Percentiles rank a stretch among this genome's conserved stretches.
Conservation (phyloP, 1,140 invertebrate genomes). For the Cyclina sinensis region DNA sequence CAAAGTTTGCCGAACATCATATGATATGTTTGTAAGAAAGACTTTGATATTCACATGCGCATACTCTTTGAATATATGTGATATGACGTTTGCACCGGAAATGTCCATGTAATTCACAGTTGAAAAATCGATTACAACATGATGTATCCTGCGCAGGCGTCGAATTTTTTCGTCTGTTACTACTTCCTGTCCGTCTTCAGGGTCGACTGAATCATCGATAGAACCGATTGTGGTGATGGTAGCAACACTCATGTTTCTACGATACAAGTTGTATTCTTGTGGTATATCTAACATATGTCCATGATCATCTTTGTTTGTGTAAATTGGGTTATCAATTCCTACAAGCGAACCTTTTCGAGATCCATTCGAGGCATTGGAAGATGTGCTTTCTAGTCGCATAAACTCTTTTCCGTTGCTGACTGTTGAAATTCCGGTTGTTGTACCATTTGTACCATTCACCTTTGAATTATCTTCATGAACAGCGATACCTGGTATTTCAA, state of each 20-base stretch:
- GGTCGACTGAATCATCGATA: constrained; percentile 79
- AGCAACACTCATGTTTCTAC: constrained; percentile 65
- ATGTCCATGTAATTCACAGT: constrained; percentile 86
- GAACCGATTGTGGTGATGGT: constrained; percentile 74
- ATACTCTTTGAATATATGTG: constrained; percentile 82
- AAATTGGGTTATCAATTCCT: constrained; percentile 50
- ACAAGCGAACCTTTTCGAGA: constrained; percentile 24
- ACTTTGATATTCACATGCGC: constrained; percentile 82
- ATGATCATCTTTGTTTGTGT: constrained; percentile 20
- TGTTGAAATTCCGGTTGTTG: background rate
- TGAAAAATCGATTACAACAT: constrained; percentile 86
- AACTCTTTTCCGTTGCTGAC: constrained; percentile 43
- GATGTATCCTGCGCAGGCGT: constrained; percentile 80
- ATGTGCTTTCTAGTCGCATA: constrained; percentile 38
- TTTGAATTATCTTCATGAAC: constrained; percentile 42
- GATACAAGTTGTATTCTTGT: constrained; percentile 34
- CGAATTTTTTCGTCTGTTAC: constrained; percentile 80
- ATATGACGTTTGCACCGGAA: constrained; percentile 86
- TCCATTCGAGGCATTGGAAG: constrained; percentile 50
- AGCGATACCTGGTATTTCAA: constrained; percentile 55
- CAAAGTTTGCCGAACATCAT: constrained; percentile 78
- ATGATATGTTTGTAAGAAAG: constrained; percentile 78
- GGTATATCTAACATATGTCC: constrained; percentile 39
- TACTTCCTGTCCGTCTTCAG: constrained; percentile 79
- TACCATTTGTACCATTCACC: background rate